These are phyloP conservation scores for Rhamphomyia laevipes DNA, from an alignment of 2,888 invertebrate species.

Conservation along the genomic window DNA sequence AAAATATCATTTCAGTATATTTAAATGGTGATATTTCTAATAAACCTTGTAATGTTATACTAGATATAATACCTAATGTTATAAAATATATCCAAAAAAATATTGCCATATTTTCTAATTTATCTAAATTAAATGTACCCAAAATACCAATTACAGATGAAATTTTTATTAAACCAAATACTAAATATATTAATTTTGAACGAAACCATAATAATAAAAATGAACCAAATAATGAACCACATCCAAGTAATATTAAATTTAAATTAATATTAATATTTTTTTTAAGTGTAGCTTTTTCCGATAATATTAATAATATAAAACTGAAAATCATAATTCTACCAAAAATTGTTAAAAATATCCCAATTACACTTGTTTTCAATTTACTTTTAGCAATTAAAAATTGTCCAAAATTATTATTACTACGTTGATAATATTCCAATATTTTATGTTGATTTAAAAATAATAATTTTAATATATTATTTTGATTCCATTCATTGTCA, in stretches of 20 bases:
- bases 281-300: background rate
- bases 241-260: background rate
- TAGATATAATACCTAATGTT: slow-evolving; percentile 24
- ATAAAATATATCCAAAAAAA: slow-evolving; percentile 26
- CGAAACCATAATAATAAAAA: slow-evolving; percentile 19
- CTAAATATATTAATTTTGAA: slow-evolving; percentile 24
- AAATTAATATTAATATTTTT: no score
- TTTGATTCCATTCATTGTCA: slow-evolving; percentile 18
- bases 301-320: background rate
- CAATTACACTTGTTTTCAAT: background rate
- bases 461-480: background rate
- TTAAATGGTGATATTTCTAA: slow-evolving; percentile 28
- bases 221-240: background rate
- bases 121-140: slow-evolving; percentile 24
- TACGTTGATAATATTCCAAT: background rate
- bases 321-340: background rate
- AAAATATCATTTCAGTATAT: slow-evolving; percentile 22
- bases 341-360: background rate
- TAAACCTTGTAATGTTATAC: slow-evolving; percentile 24
- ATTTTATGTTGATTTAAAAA: background rate
- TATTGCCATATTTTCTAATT: slow-evolving; percentile 22
- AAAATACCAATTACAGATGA: slow-evolving; percentile 24
- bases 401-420: background rate
- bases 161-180: slow-evolving; percentile 27
- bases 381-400: background rate